A percentile compares a stretch with the other conserved stretches of the same genome.
Evolutionary conservation across 1,140 invertebrate species (phyloP).

Genomic region (Cydia pomonella): DNA sequence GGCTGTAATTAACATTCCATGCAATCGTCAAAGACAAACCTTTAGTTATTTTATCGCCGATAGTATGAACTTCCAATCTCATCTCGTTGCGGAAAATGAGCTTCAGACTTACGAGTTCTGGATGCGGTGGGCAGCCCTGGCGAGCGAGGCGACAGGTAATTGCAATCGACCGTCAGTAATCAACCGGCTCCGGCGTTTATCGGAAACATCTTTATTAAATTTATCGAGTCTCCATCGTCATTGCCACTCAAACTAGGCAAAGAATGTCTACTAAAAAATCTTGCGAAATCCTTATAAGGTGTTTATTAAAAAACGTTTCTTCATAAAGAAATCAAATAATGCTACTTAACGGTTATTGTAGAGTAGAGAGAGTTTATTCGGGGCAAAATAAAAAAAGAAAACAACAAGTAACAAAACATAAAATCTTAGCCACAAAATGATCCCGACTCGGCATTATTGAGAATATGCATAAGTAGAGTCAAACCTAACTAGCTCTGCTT

Average conservation of each 20-base stretch:
- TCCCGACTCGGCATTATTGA: no score
- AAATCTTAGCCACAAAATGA: no score
- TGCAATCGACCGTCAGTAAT: conserved; percentile 25
- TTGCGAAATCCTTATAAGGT: not conserved
- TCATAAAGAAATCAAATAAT: not conserved
- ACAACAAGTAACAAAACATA: no score
- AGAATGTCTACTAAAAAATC: conserved; percentile 12
- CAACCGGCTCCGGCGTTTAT: conserved; percentile 26
- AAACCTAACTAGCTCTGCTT: no score
- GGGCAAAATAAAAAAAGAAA: no score
- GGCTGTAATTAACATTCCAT: no score
- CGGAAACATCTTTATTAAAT: conserved; percentile 33
- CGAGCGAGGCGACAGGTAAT: conserved; percentile 21
- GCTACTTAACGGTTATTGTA: not conserved
- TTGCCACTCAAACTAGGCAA: conserved; percentile 16
- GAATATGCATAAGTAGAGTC: no score
- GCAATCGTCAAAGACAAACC: no score
- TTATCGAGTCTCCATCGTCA: conserved; percentile 10
- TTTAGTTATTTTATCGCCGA: not conserved
- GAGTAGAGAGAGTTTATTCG: no score
- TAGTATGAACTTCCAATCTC: not conserved
- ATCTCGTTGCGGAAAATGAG: not conserved
- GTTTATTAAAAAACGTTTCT: not conserved
- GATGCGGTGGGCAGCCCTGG: conserved; percentile 5
- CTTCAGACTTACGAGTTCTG: not conserved